Base-by-base conservation (phyloP, 1,140 invertebrate genomes). In the Scaptomyza pallida region DNA sequence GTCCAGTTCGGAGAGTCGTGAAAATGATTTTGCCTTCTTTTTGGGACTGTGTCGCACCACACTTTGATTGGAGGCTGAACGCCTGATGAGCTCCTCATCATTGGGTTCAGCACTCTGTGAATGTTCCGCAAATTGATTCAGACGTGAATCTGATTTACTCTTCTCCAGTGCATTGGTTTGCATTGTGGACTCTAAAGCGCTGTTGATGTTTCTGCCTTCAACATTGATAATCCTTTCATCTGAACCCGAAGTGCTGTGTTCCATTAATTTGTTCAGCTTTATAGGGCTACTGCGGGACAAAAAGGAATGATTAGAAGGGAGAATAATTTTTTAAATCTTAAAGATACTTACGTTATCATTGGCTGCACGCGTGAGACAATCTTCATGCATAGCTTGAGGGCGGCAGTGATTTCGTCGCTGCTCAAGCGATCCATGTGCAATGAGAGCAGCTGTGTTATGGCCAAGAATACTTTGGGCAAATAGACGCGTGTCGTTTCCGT, bases 401-500 rank as follows among this genome's bases (percentile, higher is more conserved):
- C 94, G 21, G 92, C 92, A 0, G 93, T 93, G 1, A 96, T 93
- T 86, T 97, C 95, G 21, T 90, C 74, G 8, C 94, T 92, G 40
- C 93, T 93, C 3, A 97, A 79, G 37, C 92, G 85, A 35, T 93
- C 92, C 71, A 94, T 93, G 74, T 94, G 92, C 13, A 92, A 75
- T 0, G 93, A 94, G 10, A 96, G 85, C 62, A 94, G 93, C 54
- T 92, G 92, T 2, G 94, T 93, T 33, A 97, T 94, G 61, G 94
- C 93, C 43, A 94, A 91, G 76, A 97, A 94, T 40, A 97, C 92
- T 59, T 94, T 93, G 5, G 96, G 96, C 10, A 97, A 90, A 89
- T 97, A 95, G 69, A 97, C 95, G 5, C 95, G 95, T n/a, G 95
- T 95, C 10, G 94, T 96, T 78, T 97, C 96, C 26, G 94, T 92